Evolutionary conservation across 2,888 invertebrate genomes (phyloP), one percentile per base, ranked within the genome.

Genomic region (Dryocosmus kuriphilus): DNA sequence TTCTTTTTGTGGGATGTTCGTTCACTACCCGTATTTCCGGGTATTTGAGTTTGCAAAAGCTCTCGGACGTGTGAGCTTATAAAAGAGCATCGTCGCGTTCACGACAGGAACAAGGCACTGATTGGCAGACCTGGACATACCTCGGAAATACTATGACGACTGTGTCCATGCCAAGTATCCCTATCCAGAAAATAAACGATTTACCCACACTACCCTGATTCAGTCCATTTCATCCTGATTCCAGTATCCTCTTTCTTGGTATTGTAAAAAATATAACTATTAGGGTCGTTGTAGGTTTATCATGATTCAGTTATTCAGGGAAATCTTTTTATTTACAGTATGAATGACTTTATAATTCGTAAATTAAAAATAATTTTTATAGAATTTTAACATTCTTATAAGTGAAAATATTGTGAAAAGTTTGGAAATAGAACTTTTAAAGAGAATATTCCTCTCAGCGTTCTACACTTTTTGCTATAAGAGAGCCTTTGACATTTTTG

Each of bases 1-100:
- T 67, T 51, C n/a, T 51, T n/a, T 2, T 51, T n/a, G 51, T 51
- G 9, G 51, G n/a, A 51, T 51, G n/a, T 51, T 19, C 27, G 27
- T 46, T 46, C 46, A 67, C 24, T 67, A 30, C 24, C 27, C 19
- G 19, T 9, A 38, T 65, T 38, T 65, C 14, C 35, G 65, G 22
- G 41, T 6, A 67, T 65, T 65, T 38, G 38, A 65, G 27, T 65
- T 41, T 16, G 24, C 14, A 65, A 35, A 41, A 41, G 61, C 24
- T 24, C 27, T 30, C 30, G 24, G 19, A 16, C n/a, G 14, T 11
- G 41, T 41, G 67, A 67, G 67, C 41, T 67, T 67, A 30, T 67
- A 67, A 65, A 67, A 67, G 22, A 67, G 67, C 41, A 22, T 67
- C 46, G 67, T 46, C 41, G 27, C 67, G 38, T 67, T 67, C 41